Conservation (phyloP, 2,113 vertebrate species). For the Pyxicephalus adspersus region DNA sequence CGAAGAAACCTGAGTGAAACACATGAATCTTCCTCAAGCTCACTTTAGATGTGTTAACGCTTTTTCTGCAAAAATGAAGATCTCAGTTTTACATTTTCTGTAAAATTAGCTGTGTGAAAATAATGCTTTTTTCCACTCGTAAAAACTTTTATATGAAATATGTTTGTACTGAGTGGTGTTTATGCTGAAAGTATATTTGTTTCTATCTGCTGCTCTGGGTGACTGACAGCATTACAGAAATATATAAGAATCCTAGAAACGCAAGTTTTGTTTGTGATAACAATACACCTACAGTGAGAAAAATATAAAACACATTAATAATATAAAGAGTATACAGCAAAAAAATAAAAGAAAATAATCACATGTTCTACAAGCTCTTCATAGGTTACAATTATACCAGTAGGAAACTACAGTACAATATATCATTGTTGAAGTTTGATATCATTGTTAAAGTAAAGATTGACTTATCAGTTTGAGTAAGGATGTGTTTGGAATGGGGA, state of each 20-base stretch:
- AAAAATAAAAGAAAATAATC: background rate
- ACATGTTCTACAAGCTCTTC: too few relatives aligned
- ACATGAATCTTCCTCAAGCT: slow-evolving; percentile 70
- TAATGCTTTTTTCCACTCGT: slow-evolving; percentile 51
- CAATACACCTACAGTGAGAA: background rate
- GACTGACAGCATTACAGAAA: slow-evolving; percentile 54
- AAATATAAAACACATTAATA: background rate
- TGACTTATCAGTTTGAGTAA: too few relatives aligned
- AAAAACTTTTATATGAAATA: slow-evolving; percentile 45
- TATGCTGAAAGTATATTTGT: slow-evolving; percentile 55
- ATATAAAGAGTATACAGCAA: background rate
- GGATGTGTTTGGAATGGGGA: too few relatives aligned
- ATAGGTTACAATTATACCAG: too few relatives aligned
- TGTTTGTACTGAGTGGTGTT: slow-evolving; percentile 53
- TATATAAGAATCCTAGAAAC: slow-evolving; percentile 27
- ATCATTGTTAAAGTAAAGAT: too few relatives aligned
- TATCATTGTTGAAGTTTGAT: too few relatives aligned
- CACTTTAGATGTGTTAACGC: slow-evolving; percentile 65
- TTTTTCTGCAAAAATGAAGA: slow-evolving; percentile 60
- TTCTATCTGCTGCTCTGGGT: slow-evolving; percentile 53
- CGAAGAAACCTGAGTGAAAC: slow-evolving; percentile 60
- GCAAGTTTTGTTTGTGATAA: background rate
- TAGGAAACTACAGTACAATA: too few relatives aligned
- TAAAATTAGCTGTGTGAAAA: slow-evolving; percentile 4
- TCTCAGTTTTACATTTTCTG: too few relatives aligned